Conservation (phyloP, 2,888 invertebrate genomes). For the Acronicta psi region DNA sequence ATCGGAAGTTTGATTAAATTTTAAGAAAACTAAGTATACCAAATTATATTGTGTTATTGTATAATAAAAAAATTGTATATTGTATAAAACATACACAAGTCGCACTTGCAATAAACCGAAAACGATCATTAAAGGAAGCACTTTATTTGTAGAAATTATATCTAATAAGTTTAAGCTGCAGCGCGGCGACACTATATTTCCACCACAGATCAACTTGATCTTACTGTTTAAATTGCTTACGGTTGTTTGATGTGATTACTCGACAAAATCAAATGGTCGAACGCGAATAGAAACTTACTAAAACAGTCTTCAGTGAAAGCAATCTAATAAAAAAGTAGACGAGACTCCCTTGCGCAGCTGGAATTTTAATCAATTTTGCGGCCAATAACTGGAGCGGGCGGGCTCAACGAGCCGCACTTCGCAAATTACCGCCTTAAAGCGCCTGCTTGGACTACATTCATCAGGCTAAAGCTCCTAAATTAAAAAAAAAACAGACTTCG, state of each 20-base stretch:
- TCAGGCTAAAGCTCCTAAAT: constrained; percentile 71
- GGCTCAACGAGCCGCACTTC: constrained; percentile 70
- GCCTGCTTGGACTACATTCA: constrained; percentile 73
- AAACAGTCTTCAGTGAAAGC: constrained; percentile 68
- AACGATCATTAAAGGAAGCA: constrained; percentile 40
- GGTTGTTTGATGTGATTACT: constrained; percentile 51
- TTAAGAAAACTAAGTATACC: too few species aligned
- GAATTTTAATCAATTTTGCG: constrained; percentile 87
- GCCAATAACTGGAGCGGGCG: constrained; percentile 77
- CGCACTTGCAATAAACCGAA: constrained; percentile 28
- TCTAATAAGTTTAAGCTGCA: constrained; percentile 32
- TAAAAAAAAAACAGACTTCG: constrained; percentile 66
- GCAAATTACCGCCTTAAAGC: constrained; percentile 80
- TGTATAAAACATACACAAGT: constrained; percentile 1
- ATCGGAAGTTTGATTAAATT: too few species aligned
- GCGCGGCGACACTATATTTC: constrained; percentile 31
- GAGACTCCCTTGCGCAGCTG: constrained; percentile 76
- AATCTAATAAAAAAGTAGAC: constrained; percentile 81
- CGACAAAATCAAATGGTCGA: constrained; percentile 60
- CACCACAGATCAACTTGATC: constrained; percentile 25
- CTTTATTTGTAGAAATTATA: constrained; percentile 48
- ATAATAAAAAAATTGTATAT: too few species aligned
- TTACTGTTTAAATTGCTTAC: constrained; percentile 14
- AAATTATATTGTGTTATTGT: too few species aligned
- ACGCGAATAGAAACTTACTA: constrained; percentile 63